Base-by-base conservation (phyloP, 2,113 vertebrate species). In the Forbesichthys agassizii region DNA sequence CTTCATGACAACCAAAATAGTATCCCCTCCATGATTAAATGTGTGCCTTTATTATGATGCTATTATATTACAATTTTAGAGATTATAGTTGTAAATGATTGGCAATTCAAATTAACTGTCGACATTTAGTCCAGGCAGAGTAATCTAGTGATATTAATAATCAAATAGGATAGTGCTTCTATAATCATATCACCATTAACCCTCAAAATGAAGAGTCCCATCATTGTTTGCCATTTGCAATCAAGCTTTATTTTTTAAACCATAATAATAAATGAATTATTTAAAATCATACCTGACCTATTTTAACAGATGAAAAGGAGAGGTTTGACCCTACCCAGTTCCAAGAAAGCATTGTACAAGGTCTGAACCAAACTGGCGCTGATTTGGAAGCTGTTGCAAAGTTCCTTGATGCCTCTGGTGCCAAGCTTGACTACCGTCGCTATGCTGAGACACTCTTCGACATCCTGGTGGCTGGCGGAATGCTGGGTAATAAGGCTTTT, bases 371-470 rank as follows among this genome's bases (percentile, higher is more conserved):
- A 94, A 95, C 95, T 88, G 95, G 95, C 90, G 93, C 92, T 90
- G 95, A 96, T 86, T 94, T 96, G 92, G 95, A 96, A 91, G 95
- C 95, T 83, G 95, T 96, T 88, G 94, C 95, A 67, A 96, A 95
- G 85, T 96, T 96, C 92, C 95, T 96, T 81, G 95, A 96, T 94
- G 94, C 95, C 87, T 96, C 95, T 92, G 95, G 95, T 84, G 95
- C 94, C 88, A 96, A 96, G 90, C 95, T 96, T 82, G 95, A 96
- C 88, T 96, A 96, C 88, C 95, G 95, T 68, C 95, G 95, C 88
- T 96, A 96, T 96, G 95, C 95, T 91, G 95, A 96, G 89, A 96
- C 95, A 0, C 94, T 96, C 84, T 96, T 96, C 82, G 95, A 96
- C 89, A 96, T 96, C 86, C 93, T 96, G 94, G 95, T 96, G 93